Conservation (phyloP, 1,140 invertebrate species). For the Apis florea region DNA sequence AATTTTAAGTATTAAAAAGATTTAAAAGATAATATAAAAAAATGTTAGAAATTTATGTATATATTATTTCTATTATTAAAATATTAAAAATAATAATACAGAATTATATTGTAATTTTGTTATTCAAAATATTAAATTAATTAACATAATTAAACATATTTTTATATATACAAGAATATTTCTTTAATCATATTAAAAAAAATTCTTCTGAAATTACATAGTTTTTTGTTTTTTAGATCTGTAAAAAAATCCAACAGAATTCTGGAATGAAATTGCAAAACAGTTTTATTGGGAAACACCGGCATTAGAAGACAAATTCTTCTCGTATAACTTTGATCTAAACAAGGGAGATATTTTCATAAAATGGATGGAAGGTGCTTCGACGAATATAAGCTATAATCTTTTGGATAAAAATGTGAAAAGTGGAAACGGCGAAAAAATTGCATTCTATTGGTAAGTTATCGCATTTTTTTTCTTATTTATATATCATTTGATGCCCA, state of each 20-base stretch:
- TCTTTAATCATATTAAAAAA: neutral
- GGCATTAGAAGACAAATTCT: slow-evolving; percentile 86
- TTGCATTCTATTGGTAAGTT: slow-evolving; percentile 96
- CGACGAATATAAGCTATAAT: slow-evolving; percentile 98
- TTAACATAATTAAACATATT: no score
- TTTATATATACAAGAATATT: no score
- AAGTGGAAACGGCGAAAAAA: slow-evolving; percentile 91
- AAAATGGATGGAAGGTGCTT: slow-evolving; percentile 96
- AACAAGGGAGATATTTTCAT: slow-evolving; percentile 93
- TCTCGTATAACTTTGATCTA: slow-evolving; percentile 96
- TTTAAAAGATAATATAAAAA: no score
- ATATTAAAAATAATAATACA: no score
- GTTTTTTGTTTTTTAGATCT: slow-evolving; percentile 79
- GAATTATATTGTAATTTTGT: no score
- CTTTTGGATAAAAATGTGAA: slow-evolving; percentile 94
- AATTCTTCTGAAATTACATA: no score
- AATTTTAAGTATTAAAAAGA: no score
- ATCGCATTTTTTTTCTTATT: neutral
- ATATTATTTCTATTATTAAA: no score
- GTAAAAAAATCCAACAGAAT: slow-evolving; percentile 91
- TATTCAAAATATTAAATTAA: no score
- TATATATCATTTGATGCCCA: neutral
- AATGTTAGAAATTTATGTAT: no score
- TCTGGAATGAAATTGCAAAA: slow-evolving; percentile 94
- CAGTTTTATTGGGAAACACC: slow-evolving; percentile 95